Conservation (phyloP, 1,140 invertebrate genomes). For the Leptestheria dahalacensis region DNA sequence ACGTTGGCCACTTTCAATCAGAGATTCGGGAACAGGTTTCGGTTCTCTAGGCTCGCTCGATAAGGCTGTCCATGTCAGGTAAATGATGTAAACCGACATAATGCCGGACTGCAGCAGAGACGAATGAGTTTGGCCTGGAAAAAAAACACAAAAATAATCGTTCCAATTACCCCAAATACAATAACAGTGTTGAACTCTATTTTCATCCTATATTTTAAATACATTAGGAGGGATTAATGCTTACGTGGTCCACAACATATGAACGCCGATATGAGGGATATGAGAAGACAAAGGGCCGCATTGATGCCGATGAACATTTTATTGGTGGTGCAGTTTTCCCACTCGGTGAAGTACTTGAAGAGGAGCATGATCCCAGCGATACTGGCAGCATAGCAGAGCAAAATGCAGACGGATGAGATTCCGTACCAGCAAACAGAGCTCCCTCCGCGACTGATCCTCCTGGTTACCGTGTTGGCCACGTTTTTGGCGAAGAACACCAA, state of each 20-base stretch:
- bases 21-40: conserved; percentile 5
- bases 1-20: not conserved
- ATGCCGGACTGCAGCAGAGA: conserved; percentile 18
- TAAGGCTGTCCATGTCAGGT: conserved; percentile 21
- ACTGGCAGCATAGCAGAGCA: conserved; percentile 21
- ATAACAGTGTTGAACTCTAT: too few species aligned
- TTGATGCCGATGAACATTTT: conserved; percentile 26
- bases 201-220: too few species aligned
- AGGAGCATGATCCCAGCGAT: conserved; percentile 20
- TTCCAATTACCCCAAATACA: too few species aligned
- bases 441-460: conserved; percentile 33
- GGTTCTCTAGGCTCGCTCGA: conserved; percentile 19
- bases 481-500: conserved; percentile 40
- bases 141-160: not conserved
- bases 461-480: conserved; percentile 32
- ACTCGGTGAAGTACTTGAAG: conserved; percentile 23
- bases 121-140: conserved; percentile 6
- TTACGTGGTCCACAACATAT: conserved; percentile 17
- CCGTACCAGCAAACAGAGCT: conserved; percentile 33
- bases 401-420: conserved; percentile 22
- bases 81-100: conserved; percentile 20
- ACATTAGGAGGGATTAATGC: not conserved
- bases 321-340: conserved; percentile 23
- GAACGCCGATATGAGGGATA: conserved; percentile 23
- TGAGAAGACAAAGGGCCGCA: conserved; percentile 22